phyloP scores from a whole-genome alignment of 2,888 invertebrate species.

The Drosophila diplacantha region DNA sequence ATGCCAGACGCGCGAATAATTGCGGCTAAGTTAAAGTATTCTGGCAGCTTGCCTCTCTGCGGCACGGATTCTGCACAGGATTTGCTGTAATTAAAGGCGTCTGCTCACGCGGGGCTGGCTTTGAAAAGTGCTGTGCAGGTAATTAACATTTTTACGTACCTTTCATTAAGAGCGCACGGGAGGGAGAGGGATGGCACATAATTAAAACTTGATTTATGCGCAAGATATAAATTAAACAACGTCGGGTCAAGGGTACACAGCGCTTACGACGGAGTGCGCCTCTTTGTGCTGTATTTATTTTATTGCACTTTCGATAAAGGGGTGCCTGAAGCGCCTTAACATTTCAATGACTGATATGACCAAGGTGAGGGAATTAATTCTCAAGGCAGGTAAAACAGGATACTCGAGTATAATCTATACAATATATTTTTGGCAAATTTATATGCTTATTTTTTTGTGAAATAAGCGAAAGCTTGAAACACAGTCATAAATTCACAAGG shows the following conservation, averaged over 20 bases:
- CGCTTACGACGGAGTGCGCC: slow-evolving; percentile 11
- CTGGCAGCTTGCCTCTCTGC: slow-evolving; percentile 13
- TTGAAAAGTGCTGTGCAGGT: slow-evolving; percentile 49
- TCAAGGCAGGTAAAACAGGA: background rate
- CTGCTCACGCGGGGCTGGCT: slow-evolving; percentile 28
- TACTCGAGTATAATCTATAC: too few species aligned
- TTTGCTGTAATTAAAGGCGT: slow-evolving; percentile 19
- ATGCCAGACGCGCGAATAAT: slow-evolving; percentile 59
- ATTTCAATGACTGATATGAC: slow-evolving; percentile 30
- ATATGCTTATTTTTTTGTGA: background rate
- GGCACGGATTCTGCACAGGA: slow-evolving; percentile 8
- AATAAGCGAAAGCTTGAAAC: too few species aligned
- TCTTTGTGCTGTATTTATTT: slow-evolving; percentile 43
- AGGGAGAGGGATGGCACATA: slow-evolving; percentile 48
- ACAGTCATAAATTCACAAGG: too few species aligned
- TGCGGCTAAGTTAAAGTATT: slow-evolving; percentile 62
- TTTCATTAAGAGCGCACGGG: slow-evolving; percentile 19
- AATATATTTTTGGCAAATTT: background rate
- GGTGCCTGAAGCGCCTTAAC: slow-evolving; percentile 48
- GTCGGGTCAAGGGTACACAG: slow-evolving; percentile 14
- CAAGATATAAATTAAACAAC: slow-evolving; percentile 59
- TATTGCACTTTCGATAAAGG: slow-evolving; percentile 44
- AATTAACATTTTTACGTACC: slow-evolving; percentile 67
- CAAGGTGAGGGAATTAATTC: background rate
- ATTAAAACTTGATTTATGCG: slow-evolving; percentile 66